A percentile compares a stretch with the other conserved stretches of the same genome.
These are phyloP conservation scores for Lanius ludovicianus DNA, from an alignment of 2,113 vertebrate species.

Conservation along the genomic window DNA sequence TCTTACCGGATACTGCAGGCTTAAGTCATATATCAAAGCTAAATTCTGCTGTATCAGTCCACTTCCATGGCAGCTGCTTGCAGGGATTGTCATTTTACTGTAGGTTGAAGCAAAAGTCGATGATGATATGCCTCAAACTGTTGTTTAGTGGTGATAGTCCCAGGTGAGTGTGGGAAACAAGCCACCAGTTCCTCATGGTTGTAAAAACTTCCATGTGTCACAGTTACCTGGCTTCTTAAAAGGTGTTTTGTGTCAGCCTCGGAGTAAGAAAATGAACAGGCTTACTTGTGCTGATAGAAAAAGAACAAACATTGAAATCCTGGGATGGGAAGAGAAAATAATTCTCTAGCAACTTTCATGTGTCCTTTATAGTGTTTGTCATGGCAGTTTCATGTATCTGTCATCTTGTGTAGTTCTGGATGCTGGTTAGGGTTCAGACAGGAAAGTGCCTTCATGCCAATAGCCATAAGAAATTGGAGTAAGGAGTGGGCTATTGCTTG, in stretches of 20 bases:
- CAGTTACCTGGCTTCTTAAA: not conserved
- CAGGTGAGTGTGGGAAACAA: not conserved
- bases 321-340: not conserved
- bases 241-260: not conserved
- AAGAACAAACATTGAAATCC: not conserved
- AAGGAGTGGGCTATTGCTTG: not conserved
- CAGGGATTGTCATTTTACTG: not conserved
- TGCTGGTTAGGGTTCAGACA: not conserved
- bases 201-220: not conserved
- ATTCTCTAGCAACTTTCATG: not conserved
- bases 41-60: not conserved
- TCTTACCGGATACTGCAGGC: not conserved
- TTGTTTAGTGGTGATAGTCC: not conserved
- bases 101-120: not conserved
- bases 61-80: not conserved
- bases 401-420: not conserved
- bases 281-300: not conserved
- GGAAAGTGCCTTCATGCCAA: fast-evolving
- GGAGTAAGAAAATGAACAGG: not conserved
- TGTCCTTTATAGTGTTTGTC: not conserved
- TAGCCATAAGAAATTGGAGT: not conserved
- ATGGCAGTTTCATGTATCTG: fast-evolving
- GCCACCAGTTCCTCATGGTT: not conserved
- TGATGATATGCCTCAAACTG: not conserved
- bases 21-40: not conserved